Percentiles rank a stretch among this genome's conserved stretches.
These are phyloP conservation scores for Catharus fuscescens DNA, from an alignment of 2,113 vertebrate genomes.

Conservation along the genomic window DNA sequence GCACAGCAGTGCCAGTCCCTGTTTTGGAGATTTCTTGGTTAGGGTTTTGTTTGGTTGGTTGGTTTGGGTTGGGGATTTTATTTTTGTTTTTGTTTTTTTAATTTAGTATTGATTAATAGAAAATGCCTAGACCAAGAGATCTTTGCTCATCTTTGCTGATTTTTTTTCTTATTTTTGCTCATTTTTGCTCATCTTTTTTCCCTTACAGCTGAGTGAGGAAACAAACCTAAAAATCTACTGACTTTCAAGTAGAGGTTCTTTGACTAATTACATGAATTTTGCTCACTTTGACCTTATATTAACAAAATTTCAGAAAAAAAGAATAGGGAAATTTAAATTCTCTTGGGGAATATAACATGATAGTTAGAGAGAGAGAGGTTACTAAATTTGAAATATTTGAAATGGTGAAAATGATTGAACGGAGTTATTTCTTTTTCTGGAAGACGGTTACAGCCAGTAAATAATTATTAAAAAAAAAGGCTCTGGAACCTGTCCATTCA, in stretches of 20 bases:
- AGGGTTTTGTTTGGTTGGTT: background rate
- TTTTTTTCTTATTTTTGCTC: background rate
- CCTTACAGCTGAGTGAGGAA: background rate
- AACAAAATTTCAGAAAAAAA: background rate
- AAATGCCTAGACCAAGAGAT: background rate
- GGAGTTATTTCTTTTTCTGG: background rate
- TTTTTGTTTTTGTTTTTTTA: background rate
- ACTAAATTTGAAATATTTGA: background rate
- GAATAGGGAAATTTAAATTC: background rate
- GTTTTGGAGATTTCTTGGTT: background rate
- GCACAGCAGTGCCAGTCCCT: accelerated
- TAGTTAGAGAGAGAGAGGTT: background rate
- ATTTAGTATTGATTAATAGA: background rate
- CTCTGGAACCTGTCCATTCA: background rate
- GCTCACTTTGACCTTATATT: background rate
- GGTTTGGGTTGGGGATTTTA: background rate
- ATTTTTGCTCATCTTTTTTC: background rate
- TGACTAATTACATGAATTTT: background rate
- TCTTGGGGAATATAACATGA: background rate
- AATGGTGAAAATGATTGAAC: background rate
- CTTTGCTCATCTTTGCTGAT: background rate
- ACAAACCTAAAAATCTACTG: background rate
- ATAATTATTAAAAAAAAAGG: background rate
- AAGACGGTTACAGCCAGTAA: background rate
- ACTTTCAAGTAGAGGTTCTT: background rate